A percentile compares a stretch with the other conserved stretches of the same genome.
phyloP scores from a whole-genome alignment of 2,888 invertebrate genomes.

The Heliothis peltigera region DNA sequence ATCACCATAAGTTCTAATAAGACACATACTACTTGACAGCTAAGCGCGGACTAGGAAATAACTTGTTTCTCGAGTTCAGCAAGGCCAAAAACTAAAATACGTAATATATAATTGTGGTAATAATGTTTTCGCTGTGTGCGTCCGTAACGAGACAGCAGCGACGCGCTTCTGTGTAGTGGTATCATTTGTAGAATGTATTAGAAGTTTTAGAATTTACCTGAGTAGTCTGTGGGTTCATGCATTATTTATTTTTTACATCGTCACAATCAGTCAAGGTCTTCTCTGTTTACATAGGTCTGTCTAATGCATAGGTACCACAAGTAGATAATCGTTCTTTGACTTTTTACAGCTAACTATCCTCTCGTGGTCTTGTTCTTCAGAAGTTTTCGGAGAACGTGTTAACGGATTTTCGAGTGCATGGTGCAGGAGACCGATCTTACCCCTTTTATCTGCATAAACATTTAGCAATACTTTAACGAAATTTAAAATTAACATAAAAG shows the following conservation, averaged over 20 bases:
- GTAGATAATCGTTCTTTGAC: too few relatives aligned
- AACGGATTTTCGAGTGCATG: too few relatives aligned
- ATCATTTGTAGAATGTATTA: slow-evolving; percentile 2
- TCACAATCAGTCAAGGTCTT: slow-evolving; percentile 4
- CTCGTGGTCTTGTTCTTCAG: too few relatives aligned
- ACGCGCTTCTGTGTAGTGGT: background rate
- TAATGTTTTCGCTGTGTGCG: slow-evolving; percentile 11
- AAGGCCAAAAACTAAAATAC: slow-evolving; percentile 25
- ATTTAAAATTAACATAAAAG: too few relatives aligned
- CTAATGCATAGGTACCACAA: too few relatives aligned
- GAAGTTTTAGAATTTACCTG: background rate
- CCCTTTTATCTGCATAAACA: too few relatives aligned
- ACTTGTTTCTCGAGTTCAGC: slow-evolving; percentile 23
- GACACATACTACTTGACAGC: slow-evolving; percentile 5
- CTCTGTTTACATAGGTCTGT: slow-evolving; percentile 4
- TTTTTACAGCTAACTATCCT: too few relatives aligned
- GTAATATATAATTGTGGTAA: slow-evolving; percentile 10
- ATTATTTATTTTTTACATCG: slow-evolving; percentile 7
- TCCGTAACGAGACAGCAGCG: slow-evolving; percentile 4
- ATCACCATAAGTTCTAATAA: background rate
- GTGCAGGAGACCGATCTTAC: too few relatives aligned
- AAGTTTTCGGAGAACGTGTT: too few relatives aligned
- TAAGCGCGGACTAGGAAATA: slow-evolving; percentile 15
- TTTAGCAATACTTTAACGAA: too few relatives aligned
- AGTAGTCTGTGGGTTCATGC: background rate